Conservation (phyloP, 2,888 invertebrate genomes). For the Amitus sp. region DNA sequence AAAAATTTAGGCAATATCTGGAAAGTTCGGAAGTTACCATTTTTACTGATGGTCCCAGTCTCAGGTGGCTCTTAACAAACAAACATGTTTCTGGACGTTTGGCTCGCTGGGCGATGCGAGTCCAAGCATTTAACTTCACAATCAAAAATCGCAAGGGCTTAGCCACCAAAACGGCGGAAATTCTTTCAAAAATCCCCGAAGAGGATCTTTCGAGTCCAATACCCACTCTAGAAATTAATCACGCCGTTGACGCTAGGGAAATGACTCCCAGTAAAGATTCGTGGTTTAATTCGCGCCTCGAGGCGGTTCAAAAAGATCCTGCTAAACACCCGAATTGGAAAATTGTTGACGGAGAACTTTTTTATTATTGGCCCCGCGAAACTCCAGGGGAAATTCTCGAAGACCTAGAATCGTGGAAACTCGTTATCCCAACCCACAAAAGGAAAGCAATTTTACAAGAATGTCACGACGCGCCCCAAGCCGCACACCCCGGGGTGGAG, state of each 20-base stretch:
- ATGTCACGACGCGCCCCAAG: conserved; percentile 4
- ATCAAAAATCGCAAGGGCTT: not conserved
- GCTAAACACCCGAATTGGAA: conserved; percentile 8
- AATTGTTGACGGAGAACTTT: not conserved
- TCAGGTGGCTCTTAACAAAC: conserved; percentile 12
- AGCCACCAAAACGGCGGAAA: not conserved
- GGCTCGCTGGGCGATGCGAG: conserved; percentile 13
- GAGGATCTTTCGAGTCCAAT: too few relatives aligned
- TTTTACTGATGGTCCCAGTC: conserved; percentile 39
- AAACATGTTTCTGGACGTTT: conserved; percentile 12
- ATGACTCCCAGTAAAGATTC: too few relatives aligned
- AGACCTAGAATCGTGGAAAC: conserved; percentile 15
- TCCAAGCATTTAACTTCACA: conserved; percentile 9
- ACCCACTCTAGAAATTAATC: too few relatives aligned
- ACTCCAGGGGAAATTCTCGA: too few relatives aligned
- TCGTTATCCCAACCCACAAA: not conserved
- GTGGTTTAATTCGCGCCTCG: conserved; percentile 10
- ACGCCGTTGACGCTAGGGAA: too few relatives aligned
- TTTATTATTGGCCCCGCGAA: not conserved
- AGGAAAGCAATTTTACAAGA: not conserved
- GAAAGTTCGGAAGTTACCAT: conserved; percentile 34
- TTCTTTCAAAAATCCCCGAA: too few relatives aligned
- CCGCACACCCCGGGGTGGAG: conserved; percentile 10
- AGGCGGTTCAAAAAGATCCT: conserved; percentile 6
- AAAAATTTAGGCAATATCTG: conserved; percentile 21